Percentiles rank a stretch among this genome's conserved stretches.
Evolutionary conservation across 2,888 invertebrate species (phyloP).

Genomic region (Hetaerina titia): DNA sequence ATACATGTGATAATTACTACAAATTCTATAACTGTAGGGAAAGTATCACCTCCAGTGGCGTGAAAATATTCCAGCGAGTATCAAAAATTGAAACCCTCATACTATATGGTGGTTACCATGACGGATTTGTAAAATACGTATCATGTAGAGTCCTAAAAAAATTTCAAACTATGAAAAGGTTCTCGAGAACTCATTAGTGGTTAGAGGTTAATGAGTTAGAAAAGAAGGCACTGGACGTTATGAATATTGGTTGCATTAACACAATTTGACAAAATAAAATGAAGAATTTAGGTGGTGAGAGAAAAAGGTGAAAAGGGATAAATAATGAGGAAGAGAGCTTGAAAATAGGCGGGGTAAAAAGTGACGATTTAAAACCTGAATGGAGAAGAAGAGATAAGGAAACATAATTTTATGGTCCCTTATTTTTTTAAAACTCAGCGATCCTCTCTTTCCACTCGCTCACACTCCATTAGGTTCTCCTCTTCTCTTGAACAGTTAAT

Average conservation of each 20-base stretch:
- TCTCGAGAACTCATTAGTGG: background rate
- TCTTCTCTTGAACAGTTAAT: conserved; percentile 53
- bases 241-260: background rate
- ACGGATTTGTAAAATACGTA: too few relatives aligned
- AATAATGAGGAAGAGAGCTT: background rate
- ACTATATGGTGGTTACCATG: too few relatives aligned
- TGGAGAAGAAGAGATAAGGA: background rate
- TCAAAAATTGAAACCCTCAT: too few relatives aligned
- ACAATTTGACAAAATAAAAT: background rate
- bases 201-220: background rate
- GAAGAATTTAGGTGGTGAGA: background rate
- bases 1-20: too few relatives aligned
- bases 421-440: conserved; percentile 15
- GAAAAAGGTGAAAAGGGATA: background rate
- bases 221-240: background rate
- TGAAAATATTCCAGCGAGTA: too few relatives aligned
- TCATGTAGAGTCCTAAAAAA: too few relatives aligned
- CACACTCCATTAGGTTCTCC: conserved; percentile 36
- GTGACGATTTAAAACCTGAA: background rate
- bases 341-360: conserved; percentile 1
- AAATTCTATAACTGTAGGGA: too few relatives aligned
- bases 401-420: background rate
- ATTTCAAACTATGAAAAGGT: too few relatives aligned
- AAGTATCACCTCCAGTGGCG: too few relatives aligned
- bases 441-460: background rate